phyloP scores from a whole-genome alignment of 2,888 invertebrate species.

The Drosophila rubida region DNA sequence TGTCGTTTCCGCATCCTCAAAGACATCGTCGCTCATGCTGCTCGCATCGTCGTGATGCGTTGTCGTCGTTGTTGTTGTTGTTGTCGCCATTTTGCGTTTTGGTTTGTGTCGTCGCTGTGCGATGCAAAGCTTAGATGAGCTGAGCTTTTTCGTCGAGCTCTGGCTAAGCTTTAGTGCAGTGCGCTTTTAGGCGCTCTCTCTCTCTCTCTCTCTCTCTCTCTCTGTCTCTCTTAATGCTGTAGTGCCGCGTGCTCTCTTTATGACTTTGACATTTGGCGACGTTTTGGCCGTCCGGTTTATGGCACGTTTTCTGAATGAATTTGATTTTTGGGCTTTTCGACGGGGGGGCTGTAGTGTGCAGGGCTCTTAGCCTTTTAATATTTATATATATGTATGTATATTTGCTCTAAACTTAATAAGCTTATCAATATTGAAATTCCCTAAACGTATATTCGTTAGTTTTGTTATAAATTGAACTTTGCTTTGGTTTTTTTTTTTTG shows the following conservation, averaged over 20 bases:
- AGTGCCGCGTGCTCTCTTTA: slow-evolving; percentile 48
- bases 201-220: slow-evolving; percentile 14
- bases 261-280: slow-evolving; percentile 74
- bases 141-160: slow-evolving; percentile 46
- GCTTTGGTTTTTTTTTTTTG: slow-evolving; percentile 43
- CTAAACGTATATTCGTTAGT: slow-evolving; percentile 81
- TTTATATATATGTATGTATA: slow-evolving; percentile 41
- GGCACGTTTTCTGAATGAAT: slow-evolving; percentile 79
- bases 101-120: slow-evolving; percentile 63
- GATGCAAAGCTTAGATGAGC: slow-evolving; percentile 11
- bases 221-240: slow-evolving; percentile 1
- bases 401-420: slow-evolving; percentile 53
- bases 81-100: slow-evolving; percentile 34
- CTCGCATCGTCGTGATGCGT: slow-evolving; percentile 87
- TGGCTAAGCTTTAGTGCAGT: not conserved
- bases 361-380: slow-evolving; percentile 41
- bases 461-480: slow-evolving; percentile 61
- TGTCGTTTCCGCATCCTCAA: slow-evolving; percentile 88
- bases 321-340: slow-evolving; percentile 46
- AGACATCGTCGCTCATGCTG: slow-evolving; percentile 92
- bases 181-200: slow-evolving; percentile 53
- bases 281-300: slow-evolving; percentile 64
- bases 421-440: slow-evolving; percentile 70
- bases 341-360: slow-evolving; percentile 28
- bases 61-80: slow-evolving; percentile 39